A percentile compares a stretch with the other conserved stretches of the same genome.
These are phyloP conservation scores for Marisa cornuarietis DNA, from an alignment of 1,140 invertebrate genomes.

Conservation along the genomic window DNA sequence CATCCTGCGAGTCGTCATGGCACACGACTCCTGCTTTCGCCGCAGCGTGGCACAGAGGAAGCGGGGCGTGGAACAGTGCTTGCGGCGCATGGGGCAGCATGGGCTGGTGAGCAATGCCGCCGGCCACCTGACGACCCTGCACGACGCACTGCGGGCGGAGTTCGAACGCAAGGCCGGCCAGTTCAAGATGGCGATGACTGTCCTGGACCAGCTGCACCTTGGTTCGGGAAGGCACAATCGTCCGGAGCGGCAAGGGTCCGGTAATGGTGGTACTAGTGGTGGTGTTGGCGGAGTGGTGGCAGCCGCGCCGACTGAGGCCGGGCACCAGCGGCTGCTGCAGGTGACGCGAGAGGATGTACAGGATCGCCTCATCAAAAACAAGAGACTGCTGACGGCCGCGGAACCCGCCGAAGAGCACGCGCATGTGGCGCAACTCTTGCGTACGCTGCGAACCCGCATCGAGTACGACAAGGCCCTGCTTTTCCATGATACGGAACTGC, in stretches of 20 bases:
- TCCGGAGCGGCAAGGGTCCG: neutral
- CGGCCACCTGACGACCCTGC: conserved; percentile 71
- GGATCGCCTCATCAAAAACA: conserved; percentile 90
- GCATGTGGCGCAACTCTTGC: conserved; percentile 71
- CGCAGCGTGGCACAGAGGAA: conserved; percentile 74
- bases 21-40: conserved; percentile 71
- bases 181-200: conserved; percentile 87
- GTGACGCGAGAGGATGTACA: conserved; percentile 80
- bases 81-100: conserved; percentile 86
- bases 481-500: conserved; percentile 76
- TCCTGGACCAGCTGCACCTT: conserved; percentile 81
- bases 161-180: conserved; percentile 84
- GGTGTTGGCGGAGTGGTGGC: conserved; percentile 54
- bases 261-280: no score
- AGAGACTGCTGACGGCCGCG: conserved; percentile 84
- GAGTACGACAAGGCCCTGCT: conserved; percentile 78
- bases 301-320: conserved; percentile 85
- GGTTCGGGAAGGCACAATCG: conserved; percentile 59
- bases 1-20: conserved; percentile 71
- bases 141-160: conserved; percentile 80
- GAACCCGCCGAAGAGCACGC: conserved; percentile 74
- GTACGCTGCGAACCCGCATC: conserved; percentile 74
- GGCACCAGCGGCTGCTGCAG: conserved; percentile 87
- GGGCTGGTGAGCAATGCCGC: conserved; percentile 75
- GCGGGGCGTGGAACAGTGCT: conserved; percentile 78